Base-by-base conservation (phyloP, 2,888 invertebrate species). In the Alcis repandata region DNA sequence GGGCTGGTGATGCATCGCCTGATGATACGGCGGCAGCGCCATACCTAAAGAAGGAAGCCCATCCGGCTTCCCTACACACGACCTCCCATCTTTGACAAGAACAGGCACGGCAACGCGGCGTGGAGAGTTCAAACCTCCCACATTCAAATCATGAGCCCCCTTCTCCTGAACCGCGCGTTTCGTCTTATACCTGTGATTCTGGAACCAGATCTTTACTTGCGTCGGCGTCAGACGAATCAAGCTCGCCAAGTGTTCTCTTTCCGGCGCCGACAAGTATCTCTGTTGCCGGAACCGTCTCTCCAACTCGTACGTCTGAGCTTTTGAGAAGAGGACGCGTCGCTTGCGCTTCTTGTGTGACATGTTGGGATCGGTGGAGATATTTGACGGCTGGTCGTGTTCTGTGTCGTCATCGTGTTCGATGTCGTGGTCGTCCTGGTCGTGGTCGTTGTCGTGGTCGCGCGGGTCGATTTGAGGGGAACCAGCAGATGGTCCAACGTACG, bases 191-290 rank as follows among this genome's bases (percentile, higher is more conserved):
- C 98, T 96, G 87, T 99, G 99, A 89, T 99, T 99, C 88, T 99
- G 99, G 93, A 99, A 99, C 99, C 99, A 99, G 79, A 99, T 99
- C 92, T 99, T 99, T 56, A 97, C 97, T 94, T 99, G 99, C 2
- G 99, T 99, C 0, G 99, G 99, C 1, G 99, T 99, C 64, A 99
- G 94, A 62, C 98, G 95, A 72, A 99, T 99, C 79, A 98, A 94
- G 71, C 97, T 97, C 2, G 99, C 99, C 72, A 99, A 93, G 85
- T 99, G 99, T 84, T 99, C 99, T 38, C 99, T 92, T 88, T 99
- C 99, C 0, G 99, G 99, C 0, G 99, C 99, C 2, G 99, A 99
- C 15, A 99, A 94, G 89, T 99, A 99, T 73, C 98, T 94, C 87
- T 99, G 99, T 84, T 99, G 98, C 2, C 98, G 95, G 90, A 99